A percentile compares a stretch with the other conserved stretches of the same genome.
Evolutionary conservation across 2,888 invertebrate genomes (phyloP).

Genomic region (Lithophane ornitopus): DNA sequence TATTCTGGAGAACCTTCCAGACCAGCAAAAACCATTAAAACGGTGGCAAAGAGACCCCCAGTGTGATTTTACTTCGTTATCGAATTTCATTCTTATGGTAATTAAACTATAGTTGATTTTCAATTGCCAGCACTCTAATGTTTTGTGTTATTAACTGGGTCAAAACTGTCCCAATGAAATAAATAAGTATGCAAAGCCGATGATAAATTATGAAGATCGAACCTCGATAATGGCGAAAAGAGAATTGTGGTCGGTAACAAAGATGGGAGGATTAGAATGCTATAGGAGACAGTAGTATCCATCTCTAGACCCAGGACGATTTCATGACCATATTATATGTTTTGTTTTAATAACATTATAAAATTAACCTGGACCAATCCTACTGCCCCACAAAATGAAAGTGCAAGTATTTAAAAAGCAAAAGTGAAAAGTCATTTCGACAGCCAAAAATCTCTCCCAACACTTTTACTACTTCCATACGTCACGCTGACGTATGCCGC

Average conservation of each 20-base stretch:
- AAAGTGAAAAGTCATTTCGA: conserved; percentile 49
- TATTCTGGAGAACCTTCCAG: too few species aligned
- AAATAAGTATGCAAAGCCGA: too few species aligned
- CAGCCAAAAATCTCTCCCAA: conserved; percentile 31
- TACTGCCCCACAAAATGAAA: conserved; percentile 15
- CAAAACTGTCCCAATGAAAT: too few species aligned
- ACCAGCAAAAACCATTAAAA: too few species aligned
- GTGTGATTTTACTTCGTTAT: too few species aligned
- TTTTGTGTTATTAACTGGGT: background rate
- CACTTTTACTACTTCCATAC: conserved; percentile 38
- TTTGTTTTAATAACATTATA: background rate
- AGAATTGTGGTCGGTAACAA: background rate
- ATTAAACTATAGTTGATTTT: background rate
- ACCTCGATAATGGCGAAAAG: background rate
- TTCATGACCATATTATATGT: too few species aligned
- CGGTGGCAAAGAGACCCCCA: too few species aligned
- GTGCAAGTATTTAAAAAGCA: conserved; percentile 38
- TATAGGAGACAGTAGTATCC: background rate
- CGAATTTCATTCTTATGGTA: too few species aligned
- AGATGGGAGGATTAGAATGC: too few species aligned
- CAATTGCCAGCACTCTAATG: background rate
- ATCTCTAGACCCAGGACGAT: background rate
- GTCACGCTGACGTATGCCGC: conserved; percentile 38
- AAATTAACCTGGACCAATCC: background rate
- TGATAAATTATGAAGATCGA: background rate